A percentile compares a stretch with the other conserved stretches of the same genome.
Conservation (phyloP, 2,797 vertebrate species). For the Mus minutoides region DNA sequence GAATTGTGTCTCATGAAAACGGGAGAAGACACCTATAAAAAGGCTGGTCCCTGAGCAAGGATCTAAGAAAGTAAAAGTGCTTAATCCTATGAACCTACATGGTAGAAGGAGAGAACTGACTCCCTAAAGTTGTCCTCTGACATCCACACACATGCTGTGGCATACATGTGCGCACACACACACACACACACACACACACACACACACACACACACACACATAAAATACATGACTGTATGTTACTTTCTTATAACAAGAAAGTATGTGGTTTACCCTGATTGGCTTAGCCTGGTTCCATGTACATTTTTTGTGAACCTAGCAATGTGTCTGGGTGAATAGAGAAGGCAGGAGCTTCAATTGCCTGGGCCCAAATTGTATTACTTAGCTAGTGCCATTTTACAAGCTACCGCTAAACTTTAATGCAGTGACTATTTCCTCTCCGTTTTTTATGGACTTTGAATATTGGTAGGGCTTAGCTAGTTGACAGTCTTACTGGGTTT, state of each 20-base stretch:
- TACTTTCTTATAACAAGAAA: background rate
- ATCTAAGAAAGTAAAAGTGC: background rate
- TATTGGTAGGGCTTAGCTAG: background rate
- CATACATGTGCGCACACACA: background rate
- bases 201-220: background rate
- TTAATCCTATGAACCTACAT: background rate
- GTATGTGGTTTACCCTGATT: background rate
- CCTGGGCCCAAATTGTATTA: background rate
- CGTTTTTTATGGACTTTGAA: background rate
- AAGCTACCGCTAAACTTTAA: conserved; percentile 11
- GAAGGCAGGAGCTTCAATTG: background rate
- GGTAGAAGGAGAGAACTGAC: background rate
- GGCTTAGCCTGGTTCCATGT: background rate
- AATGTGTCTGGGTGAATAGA: background rate
- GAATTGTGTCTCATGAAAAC: background rate
- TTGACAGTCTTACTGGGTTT: background rate
- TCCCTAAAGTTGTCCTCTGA: background rate
- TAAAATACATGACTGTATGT: background rate
- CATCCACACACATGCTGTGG: background rate
- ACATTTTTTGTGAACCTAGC: background rate
- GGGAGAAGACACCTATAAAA: background rate
- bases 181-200: too few relatives aligned
- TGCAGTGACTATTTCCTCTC: background rate
- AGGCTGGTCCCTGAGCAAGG: background rate
- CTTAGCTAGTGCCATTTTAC: background rate